Percentiles rank a stretch among this genome's conserved stretches.
These are phyloP conservation scores for Belonocnema kinseyi DNA, from an alignment of 1,140 invertebrate genomes.

Conservation along the genomic window DNA sequence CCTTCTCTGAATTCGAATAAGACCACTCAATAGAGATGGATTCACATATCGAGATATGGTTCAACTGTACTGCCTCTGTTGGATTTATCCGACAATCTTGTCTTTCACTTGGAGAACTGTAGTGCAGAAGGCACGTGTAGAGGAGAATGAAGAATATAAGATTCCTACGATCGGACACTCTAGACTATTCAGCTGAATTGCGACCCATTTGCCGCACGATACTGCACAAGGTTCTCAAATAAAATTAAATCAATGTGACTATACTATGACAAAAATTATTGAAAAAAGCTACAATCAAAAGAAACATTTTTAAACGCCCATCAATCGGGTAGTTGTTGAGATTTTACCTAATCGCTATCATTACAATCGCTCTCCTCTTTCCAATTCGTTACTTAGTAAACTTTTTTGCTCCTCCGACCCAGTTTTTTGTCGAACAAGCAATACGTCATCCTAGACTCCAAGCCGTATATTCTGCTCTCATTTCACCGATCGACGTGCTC, in stretches of 20 bases:
- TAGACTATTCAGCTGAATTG: neutral
- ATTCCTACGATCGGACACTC: neutral
- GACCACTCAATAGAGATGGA: neutral
- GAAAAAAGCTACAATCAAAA: too few species aligned
- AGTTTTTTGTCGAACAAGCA: too few species aligned
- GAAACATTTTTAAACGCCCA: too few species aligned
- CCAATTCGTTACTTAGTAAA: too few species aligned
- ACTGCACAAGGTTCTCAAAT: neutral
- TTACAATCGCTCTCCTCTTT: too few species aligned
- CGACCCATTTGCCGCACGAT: constrained; percentile 1
- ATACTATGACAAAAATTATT: neutral
- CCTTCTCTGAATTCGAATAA: neutral
- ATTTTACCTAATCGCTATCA: too few species aligned
- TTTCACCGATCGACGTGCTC: too few species aligned
- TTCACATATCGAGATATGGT: neutral
- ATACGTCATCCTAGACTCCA: too few species aligned
- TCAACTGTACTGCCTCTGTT: neutral
- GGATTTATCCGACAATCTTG: constrained; percentile 21
- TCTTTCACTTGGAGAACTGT: constrained; percentile 1
- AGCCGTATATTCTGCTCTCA: too few species aligned
- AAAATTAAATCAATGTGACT: neutral
- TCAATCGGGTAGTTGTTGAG: too few species aligned
- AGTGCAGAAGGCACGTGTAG: constrained; percentile 16
- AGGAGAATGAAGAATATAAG: constrained; percentile 6
- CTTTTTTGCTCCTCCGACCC: too few species aligned